Base-by-base conservation (phyloP, 2,888 invertebrate species). In the Dryadula phaetusa region DNA sequence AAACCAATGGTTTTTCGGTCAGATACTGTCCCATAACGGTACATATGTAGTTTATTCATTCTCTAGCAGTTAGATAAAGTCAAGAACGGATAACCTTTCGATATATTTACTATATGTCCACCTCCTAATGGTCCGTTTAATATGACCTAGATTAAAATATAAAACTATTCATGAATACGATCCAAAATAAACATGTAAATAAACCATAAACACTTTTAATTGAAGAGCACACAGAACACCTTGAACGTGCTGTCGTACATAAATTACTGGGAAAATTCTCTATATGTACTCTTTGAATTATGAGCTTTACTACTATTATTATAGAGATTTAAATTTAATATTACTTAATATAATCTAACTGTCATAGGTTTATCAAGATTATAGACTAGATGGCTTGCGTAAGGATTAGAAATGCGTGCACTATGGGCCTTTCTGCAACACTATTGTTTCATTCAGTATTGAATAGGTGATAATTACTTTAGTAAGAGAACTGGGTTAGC, bases 391-490 rank as follows among this genome's bases (percentile, higher is more conserved):
- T 64, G 16, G 16, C 20, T 71, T 71, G 49, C 66, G 62, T 66
- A 71, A 71, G 53, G 47, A 49, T 65, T 64, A 60, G 63, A 70
- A 71, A 71, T 70, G 70, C 65, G 64, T 65, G 67, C 65, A 61
- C 54, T 62, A 65, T 32, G 58, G 62, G 60, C 47, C 40, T 67
- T 62, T 70, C 63, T 56, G 60, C 64, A 54, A 66, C 61, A 58
- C 67, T 67, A 71, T 70, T 70, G 70, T 70, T 69, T 44, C 64
- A 66, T 68, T 67, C 62, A 66, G 54, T 60, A 65, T 70, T 67
- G 65, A 62, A 64, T 63, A 66, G 64, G 62, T 70, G 72, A 64
- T 72, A 72, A 72, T 69, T 72, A 68, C 60, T 58, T 49, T 66
- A 49, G 20, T 47, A 58, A 70, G 61, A 64, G 47, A 70, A 72